Conservation (phyloP, 2,888 invertebrate genomes). For the Habroteleia sp. region DNA sequence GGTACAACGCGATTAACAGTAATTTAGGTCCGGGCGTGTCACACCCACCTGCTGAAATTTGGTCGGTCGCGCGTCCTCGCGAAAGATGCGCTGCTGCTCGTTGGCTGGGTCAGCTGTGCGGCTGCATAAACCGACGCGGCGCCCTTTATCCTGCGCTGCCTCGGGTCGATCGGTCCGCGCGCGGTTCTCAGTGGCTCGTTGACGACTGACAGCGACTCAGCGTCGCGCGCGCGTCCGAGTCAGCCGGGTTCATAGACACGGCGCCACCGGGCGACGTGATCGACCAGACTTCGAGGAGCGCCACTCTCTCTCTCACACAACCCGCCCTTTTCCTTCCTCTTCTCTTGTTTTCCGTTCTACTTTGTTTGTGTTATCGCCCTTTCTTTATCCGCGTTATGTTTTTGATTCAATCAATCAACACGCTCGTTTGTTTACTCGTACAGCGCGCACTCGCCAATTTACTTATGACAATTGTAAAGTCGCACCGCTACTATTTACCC, state of each 20-base stretch:
- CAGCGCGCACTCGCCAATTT: too few species aligned
- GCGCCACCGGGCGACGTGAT: conserved; percentile 40
- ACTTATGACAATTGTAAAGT: too few species aligned
- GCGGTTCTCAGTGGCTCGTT: conserved; percentile 52
- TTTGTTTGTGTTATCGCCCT: too few species aligned
- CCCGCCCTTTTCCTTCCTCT: conserved; percentile 20
- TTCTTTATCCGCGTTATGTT: too few species aligned
- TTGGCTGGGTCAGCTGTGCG: conserved; percentile 51
- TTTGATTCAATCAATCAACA: too few species aligned
- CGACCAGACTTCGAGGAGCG: conserved; percentile 31
- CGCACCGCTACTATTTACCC: too few species aligned
- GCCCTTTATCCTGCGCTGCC: conserved; percentile 32
- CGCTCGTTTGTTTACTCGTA: too few species aligned
- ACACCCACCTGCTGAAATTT: conserved; percentile 32
- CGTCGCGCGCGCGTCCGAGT: conserved; percentile 59
- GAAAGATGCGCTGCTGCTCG: conserved; percentile 24
- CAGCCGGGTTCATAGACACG: conserved; percentile 54
- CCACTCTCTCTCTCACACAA: too few species aligned
- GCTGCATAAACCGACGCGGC: conserved; percentile 57
- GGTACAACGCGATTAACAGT: too few species aligned
- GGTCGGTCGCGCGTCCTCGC: conserved; percentile 32
- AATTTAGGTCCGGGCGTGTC: conserved; percentile 34
- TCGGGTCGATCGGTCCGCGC: conserved; percentile 48
- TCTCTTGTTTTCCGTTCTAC: neutral
- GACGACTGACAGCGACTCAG: conserved; percentile 51